Conservation (phyloP, 2,888 invertebrate genomes). For the Operophtera brumata region DNA sequence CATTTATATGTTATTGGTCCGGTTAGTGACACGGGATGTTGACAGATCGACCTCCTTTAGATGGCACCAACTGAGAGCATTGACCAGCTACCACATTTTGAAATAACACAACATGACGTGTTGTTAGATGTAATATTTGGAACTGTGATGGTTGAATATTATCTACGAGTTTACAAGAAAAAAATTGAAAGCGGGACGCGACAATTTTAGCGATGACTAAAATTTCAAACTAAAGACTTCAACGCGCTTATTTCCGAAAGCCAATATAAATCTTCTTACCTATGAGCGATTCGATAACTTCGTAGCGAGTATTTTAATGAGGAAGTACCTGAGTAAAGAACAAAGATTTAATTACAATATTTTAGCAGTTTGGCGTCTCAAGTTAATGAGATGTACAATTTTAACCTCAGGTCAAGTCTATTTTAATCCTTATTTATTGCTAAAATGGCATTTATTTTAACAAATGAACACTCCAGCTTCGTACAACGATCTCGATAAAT, state of each 20-base stretch:
- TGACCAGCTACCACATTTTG: conserved; percentile 1
- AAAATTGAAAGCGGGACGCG: too few relatives aligned
- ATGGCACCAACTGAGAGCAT: background rate
- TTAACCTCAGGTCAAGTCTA: background rate
- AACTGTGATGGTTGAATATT: background rate
- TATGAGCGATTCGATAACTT: background rate
- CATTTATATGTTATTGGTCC: conserved; percentile 28
- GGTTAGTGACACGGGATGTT: conserved; percentile 25
- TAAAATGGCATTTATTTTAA: background rate
- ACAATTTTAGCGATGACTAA: background rate
- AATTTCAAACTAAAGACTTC: conserved; percentile 16
- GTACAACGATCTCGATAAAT: too few relatives aligned
- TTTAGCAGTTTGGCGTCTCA: background rate
- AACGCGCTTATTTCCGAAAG: conserved; percentile 6
- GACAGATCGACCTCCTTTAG: conserved; percentile 4
- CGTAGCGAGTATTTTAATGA: too few relatives aligned
- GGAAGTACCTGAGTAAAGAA: background rate
- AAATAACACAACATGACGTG: background rate
- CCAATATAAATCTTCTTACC: background rate
- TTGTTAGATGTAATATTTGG: background rate
- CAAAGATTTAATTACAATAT: background rate
- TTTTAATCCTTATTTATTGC: background rate
- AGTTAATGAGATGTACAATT: background rate
- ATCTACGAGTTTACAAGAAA: too few relatives aligned
- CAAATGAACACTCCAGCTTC: too few relatives aligned